phyloP scores from a whole-genome alignment of 1,140 invertebrate species.

The Temnothorax longispinosus region DNA sequence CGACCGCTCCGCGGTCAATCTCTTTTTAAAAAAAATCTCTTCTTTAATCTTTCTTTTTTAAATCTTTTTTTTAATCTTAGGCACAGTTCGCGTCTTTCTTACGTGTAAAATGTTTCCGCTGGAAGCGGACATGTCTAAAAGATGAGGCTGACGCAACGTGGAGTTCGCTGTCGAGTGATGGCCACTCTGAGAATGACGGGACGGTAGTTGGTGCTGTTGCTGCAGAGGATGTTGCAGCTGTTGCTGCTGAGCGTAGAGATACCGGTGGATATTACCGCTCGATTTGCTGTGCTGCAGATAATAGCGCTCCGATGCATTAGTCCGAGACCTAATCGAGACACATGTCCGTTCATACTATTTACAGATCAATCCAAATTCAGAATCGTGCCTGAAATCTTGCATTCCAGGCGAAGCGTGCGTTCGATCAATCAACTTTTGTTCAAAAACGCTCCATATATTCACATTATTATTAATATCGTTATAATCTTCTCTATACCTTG shows the following conservation, averaged over 20 bases:
- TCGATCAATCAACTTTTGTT: background rate
- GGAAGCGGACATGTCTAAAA: conserved; percentile 88
- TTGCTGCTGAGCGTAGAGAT: conserved; percentile 84
- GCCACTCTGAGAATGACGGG: conserved; percentile 79
- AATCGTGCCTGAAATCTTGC: background rate
- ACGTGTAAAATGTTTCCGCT: conserved; percentile 90
- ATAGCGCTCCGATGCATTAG: conserved; percentile 79
- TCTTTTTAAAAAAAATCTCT: background rate
- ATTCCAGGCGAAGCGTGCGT: background rate
- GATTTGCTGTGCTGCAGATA: conserved; percentile 88
- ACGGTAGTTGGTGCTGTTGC: conserved; percentile 78
- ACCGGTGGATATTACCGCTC: conserved; percentile 87
- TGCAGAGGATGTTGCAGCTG: conserved; percentile 77
- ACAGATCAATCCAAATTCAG: background rate
- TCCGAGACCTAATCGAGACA: conserved; percentile 81
- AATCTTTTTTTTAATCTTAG: background rate
- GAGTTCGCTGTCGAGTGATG: conserved; percentile 81
- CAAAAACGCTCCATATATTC: background rate
- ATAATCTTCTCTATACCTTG: background rate
- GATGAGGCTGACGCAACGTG: conserved; percentile 80
- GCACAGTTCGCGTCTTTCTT: conserved; percentile 56
- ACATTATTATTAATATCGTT: background rate
- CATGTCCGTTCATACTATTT: conserved; percentile 16
- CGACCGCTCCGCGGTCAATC: background rate
- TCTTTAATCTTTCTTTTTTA: background rate